Evolutionary conservation across 2,113 vertebrate genomes (phyloP), one percentile per base, ranked within the genome.

Genomic region (Eubucco bourcierii): DNA sequence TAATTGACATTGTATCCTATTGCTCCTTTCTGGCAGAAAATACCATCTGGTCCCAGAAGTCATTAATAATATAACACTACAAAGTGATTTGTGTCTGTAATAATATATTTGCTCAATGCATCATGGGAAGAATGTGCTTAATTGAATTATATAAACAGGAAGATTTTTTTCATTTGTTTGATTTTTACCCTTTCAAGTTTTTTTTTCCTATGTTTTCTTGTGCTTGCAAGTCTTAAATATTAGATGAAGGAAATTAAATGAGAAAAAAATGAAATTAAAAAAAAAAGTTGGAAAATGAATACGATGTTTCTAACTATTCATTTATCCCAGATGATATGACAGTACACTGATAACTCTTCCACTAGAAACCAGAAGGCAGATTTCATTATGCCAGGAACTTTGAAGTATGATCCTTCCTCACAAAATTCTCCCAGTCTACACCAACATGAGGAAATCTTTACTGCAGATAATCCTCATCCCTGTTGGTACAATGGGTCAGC

Each of bases 31-130:
- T 63, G 37, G 59, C 28, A 91, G 46, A 82, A 84, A 21, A 92
- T 52, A 76, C 63, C 50, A 65, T 82, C 63, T 72, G 14, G 55
- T n/a, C 81, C 46, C 91, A 95, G 34, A 80, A 94, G 78, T 46
- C 82, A 72, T 93, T 92, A 94, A 92, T 90, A 92, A 91, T 94
- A 76, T 27, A 94, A 73, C 41, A 71, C 25, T 73, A 89, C 71
- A 80, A 89, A 89, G 56, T 80, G 52, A 83, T 93, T 91, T 91
- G 39, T 80, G 67, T 55, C 80, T 88, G 56, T 33, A 80, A 85
- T 79, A 95, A 79, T 82, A 4, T 47, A 79, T 87, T 76, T 82
- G 55, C 66, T 76, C 63, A 76, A 18, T 70, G 71, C 39, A 93
- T 84, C 59, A 84, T n/a, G 53, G 66, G 74, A 95, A 92, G 41